Evolutionary conservation across 2,113 vertebrate genomes (phyloP).

Genomic region (Proterorhinus semilunaris): DNA sequence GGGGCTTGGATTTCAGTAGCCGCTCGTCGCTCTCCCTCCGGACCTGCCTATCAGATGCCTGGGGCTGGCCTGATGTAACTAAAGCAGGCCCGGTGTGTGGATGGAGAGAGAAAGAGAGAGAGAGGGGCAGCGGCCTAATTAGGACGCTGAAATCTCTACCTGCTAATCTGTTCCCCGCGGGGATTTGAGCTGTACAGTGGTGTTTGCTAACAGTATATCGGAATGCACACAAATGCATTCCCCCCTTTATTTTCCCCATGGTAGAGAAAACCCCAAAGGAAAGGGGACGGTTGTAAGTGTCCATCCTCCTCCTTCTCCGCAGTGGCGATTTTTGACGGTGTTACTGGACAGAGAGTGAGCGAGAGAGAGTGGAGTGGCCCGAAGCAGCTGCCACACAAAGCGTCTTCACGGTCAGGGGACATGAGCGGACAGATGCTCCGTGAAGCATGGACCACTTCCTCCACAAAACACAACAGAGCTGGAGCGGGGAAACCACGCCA

Average conservation of each 20-base stretch:
- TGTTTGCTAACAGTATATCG: too few relatives aligned
- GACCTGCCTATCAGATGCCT: slow-evolving; percentile 69
- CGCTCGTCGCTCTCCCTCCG: slow-evolving; percentile 51
- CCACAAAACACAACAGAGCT: background rate
- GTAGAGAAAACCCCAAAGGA: background rate
- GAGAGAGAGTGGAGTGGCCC: slow-evolving; percentile 12
- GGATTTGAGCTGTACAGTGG: slow-evolving; percentile 11
- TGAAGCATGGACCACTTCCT: slow-evolving; percentile 20
- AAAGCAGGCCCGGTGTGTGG: slow-evolving; percentile 40
- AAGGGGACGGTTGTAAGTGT: slow-evolving; percentile 1
- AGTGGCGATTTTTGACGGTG: slow-evolving; percentile 5
- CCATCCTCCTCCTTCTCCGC: background rate
- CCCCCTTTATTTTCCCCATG: too few relatives aligned
- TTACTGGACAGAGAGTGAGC: background rate
- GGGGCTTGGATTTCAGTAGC: slow-evolving; percentile 63
- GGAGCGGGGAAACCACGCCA: background rate
- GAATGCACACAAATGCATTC: too few relatives aligned
- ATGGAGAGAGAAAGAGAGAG: slow-evolving; percentile 8
- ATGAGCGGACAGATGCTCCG: slow-evolving; percentile 34
- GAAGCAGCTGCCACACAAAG: slow-evolving; percentile 34
- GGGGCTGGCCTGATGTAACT: slow-evolving; percentile 64
- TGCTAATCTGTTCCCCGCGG: slow-evolving; percentile 51
- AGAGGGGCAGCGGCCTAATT: slow-evolving; percentile 52
- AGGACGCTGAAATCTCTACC: slow-evolving; percentile 57
- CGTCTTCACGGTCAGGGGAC: slow-evolving; percentile 40